phyloP scores from a whole-genome alignment of 1,140 invertebrate genomes.

The Metaphire vulgaris region DNA sequence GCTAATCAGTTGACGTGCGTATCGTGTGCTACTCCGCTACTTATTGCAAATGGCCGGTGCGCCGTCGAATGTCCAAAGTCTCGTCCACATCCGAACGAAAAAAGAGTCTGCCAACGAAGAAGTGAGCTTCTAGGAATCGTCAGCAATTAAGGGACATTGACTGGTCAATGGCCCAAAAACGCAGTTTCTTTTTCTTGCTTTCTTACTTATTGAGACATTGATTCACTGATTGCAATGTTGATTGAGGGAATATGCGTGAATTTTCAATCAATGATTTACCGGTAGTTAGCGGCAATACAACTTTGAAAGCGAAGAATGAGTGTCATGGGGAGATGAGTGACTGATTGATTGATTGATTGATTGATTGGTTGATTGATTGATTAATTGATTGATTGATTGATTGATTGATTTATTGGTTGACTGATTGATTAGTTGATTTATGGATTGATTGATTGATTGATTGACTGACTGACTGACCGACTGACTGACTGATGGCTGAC shows the following conservation, averaged over 20 bases:
- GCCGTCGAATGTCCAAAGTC: not conserved
- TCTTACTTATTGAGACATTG: not conserved
- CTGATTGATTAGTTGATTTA: not conserved
- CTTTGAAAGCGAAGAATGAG: no score
- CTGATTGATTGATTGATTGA: not conserved
- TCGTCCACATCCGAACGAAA: not conserved
- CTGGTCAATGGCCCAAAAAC: not conserved
- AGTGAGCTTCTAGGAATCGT: not conserved
- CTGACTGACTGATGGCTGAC: no score
- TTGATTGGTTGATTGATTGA: not conserved
- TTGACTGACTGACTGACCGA: no score
- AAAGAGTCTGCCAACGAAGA: not conserved
- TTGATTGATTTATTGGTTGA: not conserved
- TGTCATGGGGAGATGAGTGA: not conserved
- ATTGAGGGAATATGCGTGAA: no score
- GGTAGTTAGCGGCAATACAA: no score
- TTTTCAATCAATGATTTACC: no score
- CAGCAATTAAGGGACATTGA: not conserved
- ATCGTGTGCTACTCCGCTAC: not conserved
- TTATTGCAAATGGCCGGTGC: not conserved
- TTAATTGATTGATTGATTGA: not conserved
- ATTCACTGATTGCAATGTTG: not conserved
- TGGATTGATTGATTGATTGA: no score
- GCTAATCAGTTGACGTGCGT: not conserved
- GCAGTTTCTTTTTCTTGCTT: not conserved